Base-by-base conservation (phyloP, 2,113 vertebrate genomes). In the Urocynchramus pylzowi region DNA sequence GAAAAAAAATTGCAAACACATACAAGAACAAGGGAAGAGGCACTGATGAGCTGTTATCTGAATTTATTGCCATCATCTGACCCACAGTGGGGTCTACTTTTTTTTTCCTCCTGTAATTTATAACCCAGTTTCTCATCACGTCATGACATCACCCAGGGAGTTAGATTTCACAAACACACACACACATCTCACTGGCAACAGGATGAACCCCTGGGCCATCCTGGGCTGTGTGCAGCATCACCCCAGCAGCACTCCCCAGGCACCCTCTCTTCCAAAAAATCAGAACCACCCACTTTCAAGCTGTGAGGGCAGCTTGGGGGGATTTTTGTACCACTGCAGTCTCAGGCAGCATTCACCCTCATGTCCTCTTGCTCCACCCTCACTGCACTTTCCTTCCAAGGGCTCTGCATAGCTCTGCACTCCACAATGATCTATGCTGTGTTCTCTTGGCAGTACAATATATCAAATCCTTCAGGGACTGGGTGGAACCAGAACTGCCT, bases 31-130 rank as follows among this genome's bases (percentile, higher is more conserved):
- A 92, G 93, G 45, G 80, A 95, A 93, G 94, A 96, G 81, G 95
- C 95, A 92, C 77, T 96, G 96, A 97, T 96, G 95, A 97, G 89
- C 95, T 97, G 95, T 95, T 97, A 96, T 97, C 96, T 94, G 94
- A 94, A 97, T 97, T 97, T 96, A 97, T 89, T 97, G 95, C 96
- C 95, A 97, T 91, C 90, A 96, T 97, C 90, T 95, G 96, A 97
- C 91, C 97, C 95, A 80, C 82, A 95, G 68, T 96, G 95, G 94
- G 92, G 84, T 96, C 92, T 95, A 75, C 65, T 70, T 87, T 88
- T 67, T 67, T 91, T 68, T 64, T 47, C 31, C 80, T 79, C 30
- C 63, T 84, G 56, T 92, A 92, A 97, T 97, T 97, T 97, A 96
- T 89, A 74, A 74, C 65, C 69, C 57, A 50, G 60, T 95, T 95